These are phyloP conservation scores for Drosophila anomelani DNA, from an alignment of 2,888 invertebrate genomes.

Conservation along the genomic window DNA sequence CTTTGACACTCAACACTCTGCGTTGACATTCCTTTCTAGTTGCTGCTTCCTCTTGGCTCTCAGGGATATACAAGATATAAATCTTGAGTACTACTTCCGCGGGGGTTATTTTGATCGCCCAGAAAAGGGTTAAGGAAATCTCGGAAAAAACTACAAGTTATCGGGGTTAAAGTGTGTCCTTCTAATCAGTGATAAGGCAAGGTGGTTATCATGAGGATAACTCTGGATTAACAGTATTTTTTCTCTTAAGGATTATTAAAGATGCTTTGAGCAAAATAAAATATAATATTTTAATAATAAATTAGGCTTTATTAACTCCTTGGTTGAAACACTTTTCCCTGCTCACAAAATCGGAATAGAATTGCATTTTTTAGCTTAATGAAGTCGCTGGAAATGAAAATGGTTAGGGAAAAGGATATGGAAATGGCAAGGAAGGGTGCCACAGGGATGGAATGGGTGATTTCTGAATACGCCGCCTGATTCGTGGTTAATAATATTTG, in stretches of 20 bases:
- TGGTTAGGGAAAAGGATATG: background rate
- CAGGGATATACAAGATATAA: too few species aligned
- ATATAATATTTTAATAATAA: background rate
- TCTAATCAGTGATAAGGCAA: background rate
- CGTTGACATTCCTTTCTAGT: constrained; percentile 51
- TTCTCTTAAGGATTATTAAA: too few species aligned
- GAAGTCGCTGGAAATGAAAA: constrained; percentile 6
- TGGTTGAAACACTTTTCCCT: background rate
- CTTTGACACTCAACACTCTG: constrained; percentile 52
- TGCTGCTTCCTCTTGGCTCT: too few species aligned
- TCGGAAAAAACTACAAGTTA: too few species aligned
- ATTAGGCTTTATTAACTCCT: background rate
- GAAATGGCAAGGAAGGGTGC: constrained; percentile 1
- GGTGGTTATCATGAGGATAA: background rate
- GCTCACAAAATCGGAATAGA: constrained; percentile 7
- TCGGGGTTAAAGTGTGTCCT: too few species aligned
- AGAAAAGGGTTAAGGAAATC: too few species aligned
- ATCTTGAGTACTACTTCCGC: too few species aligned
- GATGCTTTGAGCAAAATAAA: background rate
- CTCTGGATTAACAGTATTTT: background rate
- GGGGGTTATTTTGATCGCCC: too few species aligned
- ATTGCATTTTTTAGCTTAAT: constrained; percentile 26
- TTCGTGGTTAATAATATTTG: constrained; percentile 51
- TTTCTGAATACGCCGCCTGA: constrained; percentile 34
- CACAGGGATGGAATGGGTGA: background rate